Conservation (phyloP, 2,113 vertebrate species). For the Cyrtonyx montezumae region DNA sequence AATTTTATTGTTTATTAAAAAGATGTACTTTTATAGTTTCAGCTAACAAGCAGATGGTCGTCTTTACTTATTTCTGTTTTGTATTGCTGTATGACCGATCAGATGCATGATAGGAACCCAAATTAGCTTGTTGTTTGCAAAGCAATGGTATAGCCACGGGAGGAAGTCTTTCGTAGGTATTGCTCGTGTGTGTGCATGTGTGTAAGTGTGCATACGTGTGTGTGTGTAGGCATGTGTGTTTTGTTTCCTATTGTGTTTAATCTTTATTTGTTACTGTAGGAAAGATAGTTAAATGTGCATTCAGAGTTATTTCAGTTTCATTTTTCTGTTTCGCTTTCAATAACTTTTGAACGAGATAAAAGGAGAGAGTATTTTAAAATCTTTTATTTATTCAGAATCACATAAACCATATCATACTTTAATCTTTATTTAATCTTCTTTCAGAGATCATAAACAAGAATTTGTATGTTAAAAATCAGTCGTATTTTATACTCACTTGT, state of each 20-base stretch:
- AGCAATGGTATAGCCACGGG: conserved; percentile 88
- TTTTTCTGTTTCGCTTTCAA: conserved; percentile 43
- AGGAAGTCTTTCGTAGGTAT: conserved; percentile 81
- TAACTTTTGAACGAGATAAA: conserved; percentile 33
- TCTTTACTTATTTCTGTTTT: conserved; percentile 99
- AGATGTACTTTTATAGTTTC: conserved; percentile 98
- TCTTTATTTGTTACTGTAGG: conserved; percentile 33
- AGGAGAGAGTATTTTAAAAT: neutral
- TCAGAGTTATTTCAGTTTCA: conserved; percentile 30
- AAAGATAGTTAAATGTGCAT: conserved; percentile 16
- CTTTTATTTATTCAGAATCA: neutral
- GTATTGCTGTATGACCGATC: conserved; percentile 99
- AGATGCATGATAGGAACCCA: conserved; percentile 99
- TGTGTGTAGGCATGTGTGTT: neutral
- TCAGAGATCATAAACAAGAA: conserved; percentile 27
- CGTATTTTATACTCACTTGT: conserved; percentile 24
- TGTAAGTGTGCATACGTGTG: conserved; percentile 1
- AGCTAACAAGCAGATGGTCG: conserved; percentile 99
- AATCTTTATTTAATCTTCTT: conserved; percentile 29
- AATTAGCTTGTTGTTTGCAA: conserved; percentile 99
- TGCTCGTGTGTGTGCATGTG: neutral
- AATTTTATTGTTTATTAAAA: conserved; percentile 99
- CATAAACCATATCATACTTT: conserved; percentile 26
- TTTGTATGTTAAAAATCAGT: conserved; percentile 44
- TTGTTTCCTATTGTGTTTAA: conserved; percentile 23